Evolutionary conservation across 2,888 invertebrate genomes (phyloP).

Genomic region (Agrotis exclamationis): DNA sequence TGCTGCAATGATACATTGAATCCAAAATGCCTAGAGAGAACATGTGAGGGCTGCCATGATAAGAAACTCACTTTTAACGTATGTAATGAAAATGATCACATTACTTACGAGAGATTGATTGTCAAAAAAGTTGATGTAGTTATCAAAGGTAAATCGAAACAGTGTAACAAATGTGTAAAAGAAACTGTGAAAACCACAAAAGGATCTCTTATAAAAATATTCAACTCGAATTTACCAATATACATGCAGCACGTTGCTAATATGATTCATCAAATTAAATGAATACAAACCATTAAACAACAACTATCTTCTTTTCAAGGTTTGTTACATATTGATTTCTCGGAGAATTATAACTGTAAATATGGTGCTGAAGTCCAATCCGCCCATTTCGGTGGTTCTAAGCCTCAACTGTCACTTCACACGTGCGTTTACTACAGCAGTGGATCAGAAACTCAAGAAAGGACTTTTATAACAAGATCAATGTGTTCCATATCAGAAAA

Average conservation of each 20-base stretch:
- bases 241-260: constrained; percentile 50
- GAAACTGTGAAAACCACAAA: constrained; percentile 48
- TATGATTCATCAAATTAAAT: constrained; percentile 40
- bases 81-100: constrained; percentile 20
- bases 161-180: constrained; percentile 49
- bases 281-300: constrained; percentile 48
- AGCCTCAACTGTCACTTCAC: constrained; percentile 51
- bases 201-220: constrained; percentile 24
- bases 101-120: constrained; percentile 44
- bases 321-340: constrained; percentile 53
- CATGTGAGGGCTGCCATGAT: constrained; percentile 26
- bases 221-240: constrained; percentile 32
- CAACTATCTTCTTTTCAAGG: constrained; percentile 33
- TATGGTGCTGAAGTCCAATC: constrained; percentile 53
- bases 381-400: constrained; percentile 56
- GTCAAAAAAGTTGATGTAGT: constrained; percentile 36
- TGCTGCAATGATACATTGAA: constrained; percentile 38
- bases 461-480: constrained; percentile 21
- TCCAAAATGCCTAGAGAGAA: constrained; percentile 39
- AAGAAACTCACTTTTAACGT: constrained; percentile 23
- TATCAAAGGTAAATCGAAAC: constrained; percentile 38
- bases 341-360: constrained; percentile 56
- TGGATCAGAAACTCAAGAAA: constrained; percentile 25
- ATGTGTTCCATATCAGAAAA: constrained; percentile 52
- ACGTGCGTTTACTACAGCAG: constrained; percentile 54